A percentile compares a stretch with the other conserved stretches of the same genome.
phyloP scores from a whole-genome alignment of 1,140 invertebrate species.

The Microplitis mediator region DNA sequence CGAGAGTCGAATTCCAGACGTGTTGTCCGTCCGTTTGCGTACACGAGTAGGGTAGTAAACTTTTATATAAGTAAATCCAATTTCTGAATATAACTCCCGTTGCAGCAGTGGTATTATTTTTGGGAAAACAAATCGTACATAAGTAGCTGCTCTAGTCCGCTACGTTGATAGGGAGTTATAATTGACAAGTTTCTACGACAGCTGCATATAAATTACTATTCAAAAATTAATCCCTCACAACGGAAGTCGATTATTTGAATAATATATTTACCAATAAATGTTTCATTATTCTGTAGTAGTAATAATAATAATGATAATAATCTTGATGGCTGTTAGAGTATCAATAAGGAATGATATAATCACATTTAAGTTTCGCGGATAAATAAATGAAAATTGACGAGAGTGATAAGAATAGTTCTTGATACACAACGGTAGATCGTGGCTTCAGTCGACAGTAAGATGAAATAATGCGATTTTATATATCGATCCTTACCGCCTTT shows the following conservation, averaged over 20 bases:
- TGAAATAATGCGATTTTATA: constrained; percentile 37
- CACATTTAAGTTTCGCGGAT: not conserved
- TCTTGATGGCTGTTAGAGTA: no score
- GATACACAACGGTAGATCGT: not conserved
- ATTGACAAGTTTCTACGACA: not conserved
- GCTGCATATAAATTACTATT: not conserved
- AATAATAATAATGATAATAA: no score
- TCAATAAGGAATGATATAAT: not conserved
- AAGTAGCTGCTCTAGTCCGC: no score
- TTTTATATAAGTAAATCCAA: constrained; percentile 34
- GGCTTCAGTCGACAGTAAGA: constrained; percentile 24
- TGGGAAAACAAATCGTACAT: not conserved
- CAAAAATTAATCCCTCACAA: no score
- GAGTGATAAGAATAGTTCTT: not conserved
- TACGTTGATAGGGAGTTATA: no score
- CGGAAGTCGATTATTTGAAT: no score
- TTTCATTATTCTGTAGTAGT: no score
- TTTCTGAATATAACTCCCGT: not conserved
- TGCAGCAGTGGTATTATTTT: not conserved
- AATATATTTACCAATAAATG: no score
- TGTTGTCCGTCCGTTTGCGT: not conserved
- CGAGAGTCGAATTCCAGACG: constrained; percentile 37
- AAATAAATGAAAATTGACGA: not conserved
- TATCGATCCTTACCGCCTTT: constrained; percentile 17
- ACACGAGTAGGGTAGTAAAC: constrained; percentile 11